Base-by-base conservation (phyloP, 1,140 invertebrate species). In the Neoseiulus cucumeris region DNA sequence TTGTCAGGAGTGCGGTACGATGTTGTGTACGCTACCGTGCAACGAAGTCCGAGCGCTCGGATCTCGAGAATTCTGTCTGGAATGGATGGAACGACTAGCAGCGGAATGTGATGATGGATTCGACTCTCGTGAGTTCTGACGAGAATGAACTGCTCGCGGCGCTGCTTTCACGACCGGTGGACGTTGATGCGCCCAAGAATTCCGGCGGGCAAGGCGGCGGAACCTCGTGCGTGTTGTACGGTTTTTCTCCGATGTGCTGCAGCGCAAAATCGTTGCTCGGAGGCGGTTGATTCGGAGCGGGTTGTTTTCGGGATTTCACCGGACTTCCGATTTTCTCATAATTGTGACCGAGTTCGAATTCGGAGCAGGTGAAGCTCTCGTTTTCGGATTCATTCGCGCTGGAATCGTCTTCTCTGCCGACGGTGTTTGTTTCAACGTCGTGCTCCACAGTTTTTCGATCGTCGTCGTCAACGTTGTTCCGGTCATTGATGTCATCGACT, bases 321-420 rank as follows among this genome's bases (percentile, higher is more conserved):
- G 25, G 51, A 17, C 33, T 14, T 25, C 22, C 14, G 22, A 59
- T 66, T 20, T 66, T 84, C 20, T 89, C 77, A 68, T 86, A 88
- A 68, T 86, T 85, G 71, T 90, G 87, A 71, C 96, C 91, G 74
- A 93, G 93, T 75, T 97, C 92, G 73, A 95, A 95, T 78, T 97
- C 91, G 0, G 91, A 96, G 76, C 91, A 96, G 0, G 91, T 96
- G 77, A 96, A 97, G 68, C 91, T 94, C 73, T 97, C 92, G 76
- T 95, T 93, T 17, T 33, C 51, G 73, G 88, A 91, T 74, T 94
- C 91, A 72, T 94, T 90, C 6, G 90, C 91, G 1, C 88, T 90
- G 2, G 88, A 90, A 66, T 79, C 76, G 29, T 70, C 70, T 68
- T 74, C 72, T 20, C 74, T 51, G 7, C 73, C 67, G 65, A 76